Evolutionary conservation across 1,140 invertebrate genomes (phyloP), one percentile per base, ranked within the genome.

Genomic region (Phthorimaea operculella): DNA sequence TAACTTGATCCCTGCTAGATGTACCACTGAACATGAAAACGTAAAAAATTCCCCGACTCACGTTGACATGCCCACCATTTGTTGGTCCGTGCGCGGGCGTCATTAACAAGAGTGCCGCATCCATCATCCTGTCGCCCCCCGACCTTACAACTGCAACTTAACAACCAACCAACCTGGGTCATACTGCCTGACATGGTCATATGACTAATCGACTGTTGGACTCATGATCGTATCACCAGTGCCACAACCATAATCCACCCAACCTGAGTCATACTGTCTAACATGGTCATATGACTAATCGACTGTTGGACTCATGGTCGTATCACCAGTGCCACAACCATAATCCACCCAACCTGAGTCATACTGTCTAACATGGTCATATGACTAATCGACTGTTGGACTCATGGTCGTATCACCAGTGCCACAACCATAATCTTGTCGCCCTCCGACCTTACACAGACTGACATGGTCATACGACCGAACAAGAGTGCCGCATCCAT

Each of bases 101-200:
- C 44, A 47, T 8, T 47, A 47, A 15, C 44, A 15, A 1, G 44
- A 47, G 44, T 47, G 44, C 12, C 15, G 44, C 16, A 47, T 47
- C 44, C 44, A 47, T 47, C 44, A 47, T 47, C 10, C 44, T 47
- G 44, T 47, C 44, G 44, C n/a, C 44, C 44, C 16, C 9, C 16
- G 15, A 47, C 44, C 44, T 47, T 17, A 3, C 44, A n/a, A 12
- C 36, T 39, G 36, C 36, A n/a, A 39, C 36, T 39, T 39, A 9
- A 3, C 36, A 39, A 39, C 36, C 36, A 28, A 2, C 21, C 21
- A 28, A 28, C 21, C 21, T 4, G 21, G 6, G 21, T 28, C 2
- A 28, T 28, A 28, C 21, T 4, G 21, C 6, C 21, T 28, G 2
- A 28, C 21, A 28, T 28, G 6, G 21, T 28, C 21, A 6, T 28